Conservation (phyloP, 2,113 vertebrate genomes). For the Steatornis caripensis region DNA sequence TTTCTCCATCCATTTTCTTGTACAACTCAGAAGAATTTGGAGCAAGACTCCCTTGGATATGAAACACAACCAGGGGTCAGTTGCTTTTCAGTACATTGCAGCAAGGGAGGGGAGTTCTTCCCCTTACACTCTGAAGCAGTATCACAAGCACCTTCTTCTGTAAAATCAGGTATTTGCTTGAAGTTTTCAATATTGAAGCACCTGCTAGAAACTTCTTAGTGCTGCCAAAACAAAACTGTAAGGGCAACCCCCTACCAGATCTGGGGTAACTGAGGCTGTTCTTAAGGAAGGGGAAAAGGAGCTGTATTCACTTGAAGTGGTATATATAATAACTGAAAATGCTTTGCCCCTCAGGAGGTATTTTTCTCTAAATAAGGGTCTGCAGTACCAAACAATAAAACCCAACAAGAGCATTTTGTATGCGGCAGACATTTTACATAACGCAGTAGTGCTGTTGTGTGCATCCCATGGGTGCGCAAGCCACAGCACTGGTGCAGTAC, state of each 20-base stretch:
- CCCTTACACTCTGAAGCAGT: neutral
- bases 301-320: neutral
- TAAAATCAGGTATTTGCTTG: neutral
- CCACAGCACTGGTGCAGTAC: neutral
- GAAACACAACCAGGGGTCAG: neutral
- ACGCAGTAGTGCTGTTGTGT: neutral
- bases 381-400: neutral
- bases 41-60: neutral
- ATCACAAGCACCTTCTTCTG: neutral
- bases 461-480: neutral
- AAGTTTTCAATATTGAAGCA: neutral
- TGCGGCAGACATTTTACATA: neutral
- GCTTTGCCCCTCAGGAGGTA: neutral
- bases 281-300: neutral
- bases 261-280: neutral
- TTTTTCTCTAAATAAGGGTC: neutral
- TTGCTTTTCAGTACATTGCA: neutral
- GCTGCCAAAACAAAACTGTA: neutral
- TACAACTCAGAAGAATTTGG: neutral
- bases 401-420: neutral
- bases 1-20: neutral
- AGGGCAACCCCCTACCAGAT: neutral
- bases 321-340: neutral
- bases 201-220: neutral
- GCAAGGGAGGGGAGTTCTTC: neutral